These are phyloP conservation scores for Bettongia penicillata DNA, from an alignment of 2,113 vertebrate species.

Conservation along the genomic window DNA sequence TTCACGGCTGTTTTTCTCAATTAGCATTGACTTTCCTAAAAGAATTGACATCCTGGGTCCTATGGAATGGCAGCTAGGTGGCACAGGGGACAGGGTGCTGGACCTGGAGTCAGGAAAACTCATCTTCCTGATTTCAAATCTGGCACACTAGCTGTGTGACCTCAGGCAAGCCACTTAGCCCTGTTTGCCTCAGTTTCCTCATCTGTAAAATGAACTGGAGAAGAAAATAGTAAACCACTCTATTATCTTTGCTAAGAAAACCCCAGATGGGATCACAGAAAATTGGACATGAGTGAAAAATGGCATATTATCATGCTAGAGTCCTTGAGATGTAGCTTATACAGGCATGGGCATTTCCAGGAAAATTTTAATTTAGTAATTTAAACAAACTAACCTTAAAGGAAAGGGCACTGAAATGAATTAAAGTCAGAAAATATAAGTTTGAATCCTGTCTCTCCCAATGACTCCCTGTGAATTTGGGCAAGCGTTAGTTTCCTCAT, in stretches of 20 bases:
- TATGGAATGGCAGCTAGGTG: constrained; percentile 20
- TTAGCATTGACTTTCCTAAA: constrained; percentile 31
- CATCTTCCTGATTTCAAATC: too few species aligned
- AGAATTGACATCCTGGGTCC: constrained; percentile 15
- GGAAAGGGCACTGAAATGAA: constrained; percentile 72
- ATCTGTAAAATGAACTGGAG: too few species aligned
- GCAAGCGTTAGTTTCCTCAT: constrained; percentile 1
- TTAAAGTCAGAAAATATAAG: constrained; percentile 52
- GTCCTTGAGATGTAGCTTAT: neutral
- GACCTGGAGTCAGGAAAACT: too few species aligned
- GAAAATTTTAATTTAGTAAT: constrained; percentile 78
- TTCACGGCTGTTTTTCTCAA: neutral
- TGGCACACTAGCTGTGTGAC: too few species aligned
- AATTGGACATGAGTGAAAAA: too few species aligned
- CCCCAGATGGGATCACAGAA: too few species aligned
- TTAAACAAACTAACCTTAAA: neutral
- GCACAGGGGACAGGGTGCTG: too few species aligned
- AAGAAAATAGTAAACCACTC: too few species aligned
- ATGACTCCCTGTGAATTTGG: neutral
- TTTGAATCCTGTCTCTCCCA: neutral
- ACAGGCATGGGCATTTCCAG: constrained; percentile 68
- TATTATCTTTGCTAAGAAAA: too few species aligned
- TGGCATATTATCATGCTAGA: too few species aligned
- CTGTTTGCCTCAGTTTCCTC: too few species aligned
- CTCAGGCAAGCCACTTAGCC: too few species aligned